Evolutionary conservation across 2,113 vertebrate species (phyloP).

Genomic region (Oxyura jamaicensis): DNA sequence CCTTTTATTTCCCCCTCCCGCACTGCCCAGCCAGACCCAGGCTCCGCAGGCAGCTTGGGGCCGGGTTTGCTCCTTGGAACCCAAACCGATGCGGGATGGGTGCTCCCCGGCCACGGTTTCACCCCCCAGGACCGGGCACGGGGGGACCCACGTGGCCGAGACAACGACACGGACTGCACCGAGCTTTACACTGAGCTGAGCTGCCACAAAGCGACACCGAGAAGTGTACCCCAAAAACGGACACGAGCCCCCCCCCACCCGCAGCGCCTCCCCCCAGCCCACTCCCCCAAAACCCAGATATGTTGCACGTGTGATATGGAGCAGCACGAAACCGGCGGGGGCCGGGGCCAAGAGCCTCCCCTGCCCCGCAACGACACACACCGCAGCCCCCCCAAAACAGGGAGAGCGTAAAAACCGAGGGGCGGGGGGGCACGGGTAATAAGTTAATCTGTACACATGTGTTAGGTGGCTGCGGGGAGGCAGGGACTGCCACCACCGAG

Average conservation of each 20-base stretch:
- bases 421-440: background rate
- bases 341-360: rapidly evolving
- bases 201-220: background rate
- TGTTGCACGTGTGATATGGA: background rate
- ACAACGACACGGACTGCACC: background rate
- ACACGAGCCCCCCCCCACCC: background rate
- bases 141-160: background rate
- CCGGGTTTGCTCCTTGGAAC: background rate
- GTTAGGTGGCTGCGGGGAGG: background rate
- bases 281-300: background rate
- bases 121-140: background rate
- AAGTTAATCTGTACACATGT: conserved; percentile 61
- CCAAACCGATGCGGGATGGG: background rate
- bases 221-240: background rate
- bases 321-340: background rate
- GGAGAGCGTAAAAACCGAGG: background rate
- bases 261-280: background rate
- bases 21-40: background rate
- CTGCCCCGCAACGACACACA: background rate
- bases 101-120: rapidly evolving
- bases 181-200: background rate
- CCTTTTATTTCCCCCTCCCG: conserved; percentile 28
- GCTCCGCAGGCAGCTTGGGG: background rate
- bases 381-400: rapidly evolving
- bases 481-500: rapidly evolving